Conservation (phyloP, 2,113 vertebrate genomes). For the Indri indri region DNA sequence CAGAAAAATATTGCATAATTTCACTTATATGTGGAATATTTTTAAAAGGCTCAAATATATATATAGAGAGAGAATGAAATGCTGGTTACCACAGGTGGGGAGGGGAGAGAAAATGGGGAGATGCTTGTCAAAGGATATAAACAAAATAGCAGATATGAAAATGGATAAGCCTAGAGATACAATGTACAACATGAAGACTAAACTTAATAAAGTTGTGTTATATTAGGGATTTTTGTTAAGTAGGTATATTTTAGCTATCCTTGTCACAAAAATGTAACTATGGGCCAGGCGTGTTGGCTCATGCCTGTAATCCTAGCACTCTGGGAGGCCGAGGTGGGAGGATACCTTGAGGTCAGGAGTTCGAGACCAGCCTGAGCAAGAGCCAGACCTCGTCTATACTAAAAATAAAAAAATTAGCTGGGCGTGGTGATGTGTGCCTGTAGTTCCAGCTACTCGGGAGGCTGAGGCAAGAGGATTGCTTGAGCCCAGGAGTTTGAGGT, state of each 20-base stretch:
- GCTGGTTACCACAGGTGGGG: neutral
- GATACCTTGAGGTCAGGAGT: no score
- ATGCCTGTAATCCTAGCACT: no score
- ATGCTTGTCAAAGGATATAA: neutral
- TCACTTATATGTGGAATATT: neutral
- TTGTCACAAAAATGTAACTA: neutral
- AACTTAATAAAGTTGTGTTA: neutral
- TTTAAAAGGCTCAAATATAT: neutral
- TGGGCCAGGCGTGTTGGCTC: no score
- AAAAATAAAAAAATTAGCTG: no score
- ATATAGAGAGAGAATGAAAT: neutral
- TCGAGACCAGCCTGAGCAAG: no score
- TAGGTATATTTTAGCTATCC: neutral
- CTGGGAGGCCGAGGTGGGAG: no score
- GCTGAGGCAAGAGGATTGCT: no score
- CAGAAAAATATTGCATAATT: neutral
- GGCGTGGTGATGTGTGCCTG: no score
- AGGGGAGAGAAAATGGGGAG: neutral
- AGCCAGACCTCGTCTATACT: no score
- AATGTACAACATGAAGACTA: neutral
- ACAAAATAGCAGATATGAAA: neutral
- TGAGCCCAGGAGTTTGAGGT: no score
- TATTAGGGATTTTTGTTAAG: neutral
- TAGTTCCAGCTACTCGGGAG: no score
- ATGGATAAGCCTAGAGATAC: neutral